Percentiles rank a stretch among this genome's conserved stretches.
These are phyloP conservation scores for Melieria crassipennis DNA, from an alignment of 2,888 invertebrate species.

Conservation along the genomic window DNA sequence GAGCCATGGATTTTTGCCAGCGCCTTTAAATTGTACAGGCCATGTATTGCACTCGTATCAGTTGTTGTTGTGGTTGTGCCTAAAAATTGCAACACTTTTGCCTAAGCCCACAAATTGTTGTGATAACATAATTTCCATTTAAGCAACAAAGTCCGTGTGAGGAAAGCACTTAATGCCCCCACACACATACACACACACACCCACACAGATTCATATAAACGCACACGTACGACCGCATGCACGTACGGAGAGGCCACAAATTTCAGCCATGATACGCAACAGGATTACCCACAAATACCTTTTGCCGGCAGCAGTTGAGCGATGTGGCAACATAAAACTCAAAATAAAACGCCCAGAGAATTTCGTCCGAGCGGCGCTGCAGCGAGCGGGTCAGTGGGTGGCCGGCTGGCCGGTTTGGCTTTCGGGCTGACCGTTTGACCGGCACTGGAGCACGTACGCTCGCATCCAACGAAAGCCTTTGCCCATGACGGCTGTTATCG, in stretches of 20 bases:
- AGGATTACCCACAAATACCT: constrained; percentile 20
- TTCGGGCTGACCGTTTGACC: no score
- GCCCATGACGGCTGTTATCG: constrained; percentile 9
- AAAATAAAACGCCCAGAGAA: no score
- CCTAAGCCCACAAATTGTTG: constrained; percentile 37
- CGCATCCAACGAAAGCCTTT: not conserved
- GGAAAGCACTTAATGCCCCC: no score
- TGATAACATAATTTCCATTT: constrained; percentile 36
- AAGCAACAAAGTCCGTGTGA: constrained; percentile 7
- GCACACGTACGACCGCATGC: constrained; percentile 5
- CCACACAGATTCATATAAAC: not conserved
- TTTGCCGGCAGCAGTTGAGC: no score
- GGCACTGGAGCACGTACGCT: no score
- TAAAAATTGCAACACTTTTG: constrained; percentile 23
- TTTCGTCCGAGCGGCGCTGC: no score
- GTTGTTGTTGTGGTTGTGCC: not conserved
- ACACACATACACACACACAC: not conserved
- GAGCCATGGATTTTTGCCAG: not conserved
- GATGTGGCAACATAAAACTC: no score
- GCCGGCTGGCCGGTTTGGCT: no score
- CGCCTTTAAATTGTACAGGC: not conserved
- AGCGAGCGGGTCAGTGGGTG: no score
- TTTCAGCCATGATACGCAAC: constrained; percentile 23
- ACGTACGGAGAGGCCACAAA: constrained; percentile 15
- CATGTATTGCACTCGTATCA: not conserved